phyloP scores from a whole-genome alignment of 2,888 invertebrate genomes.

The Drosophila silvestris region DNA sequence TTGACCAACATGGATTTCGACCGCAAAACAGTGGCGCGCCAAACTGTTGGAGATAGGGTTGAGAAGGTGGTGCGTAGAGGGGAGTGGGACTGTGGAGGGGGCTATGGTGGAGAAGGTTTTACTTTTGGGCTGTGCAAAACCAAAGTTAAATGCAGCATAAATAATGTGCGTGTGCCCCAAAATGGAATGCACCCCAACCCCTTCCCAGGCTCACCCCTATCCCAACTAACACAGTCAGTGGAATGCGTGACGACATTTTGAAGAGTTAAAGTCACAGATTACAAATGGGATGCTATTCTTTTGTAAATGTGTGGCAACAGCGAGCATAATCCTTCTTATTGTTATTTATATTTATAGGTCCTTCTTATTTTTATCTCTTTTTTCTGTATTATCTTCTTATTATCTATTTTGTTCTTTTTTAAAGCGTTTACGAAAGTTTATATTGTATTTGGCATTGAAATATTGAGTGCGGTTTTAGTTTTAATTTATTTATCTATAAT shows the following conservation, averaged over 20 bases:
- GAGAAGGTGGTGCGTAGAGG: too few relatives aligned
- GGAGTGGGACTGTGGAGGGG: not conserved
- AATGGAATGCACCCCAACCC: not conserved
- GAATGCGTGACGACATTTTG: constrained; percentile 1
- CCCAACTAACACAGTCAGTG: not conserved
- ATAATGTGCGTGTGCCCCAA: constrained; percentile 72
- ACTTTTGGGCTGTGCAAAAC: constrained; percentile 62
- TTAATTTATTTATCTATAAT: too few relatives aligned
- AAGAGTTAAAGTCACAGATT: constrained; percentile 3
- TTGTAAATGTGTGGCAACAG: not conserved
- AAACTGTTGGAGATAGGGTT: constrained; percentile 15
- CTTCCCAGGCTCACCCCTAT: not conserved
- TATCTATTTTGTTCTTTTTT: too few relatives aligned
- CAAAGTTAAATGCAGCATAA: constrained; percentile 81
- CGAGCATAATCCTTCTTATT: not conserved
- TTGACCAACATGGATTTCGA: constrained; percentile 61
- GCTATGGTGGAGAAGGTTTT: constrained; percentile 11
- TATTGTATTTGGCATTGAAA: too few relatives aligned
- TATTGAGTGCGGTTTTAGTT: too few relatives aligned
- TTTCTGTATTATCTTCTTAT: too few relatives aligned
- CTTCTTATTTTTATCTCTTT: too few relatives aligned
- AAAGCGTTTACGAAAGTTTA: too few relatives aligned
- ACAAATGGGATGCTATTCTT: not conserved
- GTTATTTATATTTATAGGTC: too few relatives aligned
- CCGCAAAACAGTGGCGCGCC: constrained; percentile 76